Base-by-base conservation (phyloP, 2,888 invertebrate species). In the Amphipoea lucens region DNA sequence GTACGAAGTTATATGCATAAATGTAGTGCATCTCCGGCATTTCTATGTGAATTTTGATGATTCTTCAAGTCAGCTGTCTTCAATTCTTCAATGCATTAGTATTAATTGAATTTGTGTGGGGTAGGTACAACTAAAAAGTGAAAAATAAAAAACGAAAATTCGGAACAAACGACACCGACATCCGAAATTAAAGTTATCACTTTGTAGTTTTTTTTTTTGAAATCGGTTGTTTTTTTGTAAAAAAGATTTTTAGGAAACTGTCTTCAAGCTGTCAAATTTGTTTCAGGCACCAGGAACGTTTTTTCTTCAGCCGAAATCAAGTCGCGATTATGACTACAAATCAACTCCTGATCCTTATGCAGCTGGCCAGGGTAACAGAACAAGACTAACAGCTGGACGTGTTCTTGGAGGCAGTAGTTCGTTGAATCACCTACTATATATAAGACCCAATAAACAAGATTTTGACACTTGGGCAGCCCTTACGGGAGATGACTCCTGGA, bases 331-430 rank as follows among this genome's bases (percentile, higher is more conserved):
- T 42, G 40, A 83, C n/a, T 85, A 81, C 63, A 36, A 14, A 20
- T 87, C 87, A 12, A 78, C 78, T 7, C 12, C 23, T 23, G 57
- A 87, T 20, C 14, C 45, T 0, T 68, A 60, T 12, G 78, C 87
- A 48, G 78, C 84, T 3, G 42, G 67, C 0, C 87, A 87, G 57
- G 68, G 65, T 6, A 73, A 82, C 51, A 42, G 9, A 11, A 86
- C 86, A 14, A 82, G 23, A 70, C 6, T 87, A 6, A 84, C 87
- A n/a, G 1, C 84, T 7, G 87, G 87, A 1, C 54, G 54, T 5
- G 76, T 11, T 40, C 81, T 87, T 0, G 87, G 87, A 51, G 87
- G 87, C 2, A 76, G 80, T 40, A 74, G 74, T 51, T 12, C 51
- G 12, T 11, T 87, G 9, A 79, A 86, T 42, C 87, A 87, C 29